Conservation (phyloP, 2,113 vertebrate species). For the Emydocephalus ijimae region DNA sequence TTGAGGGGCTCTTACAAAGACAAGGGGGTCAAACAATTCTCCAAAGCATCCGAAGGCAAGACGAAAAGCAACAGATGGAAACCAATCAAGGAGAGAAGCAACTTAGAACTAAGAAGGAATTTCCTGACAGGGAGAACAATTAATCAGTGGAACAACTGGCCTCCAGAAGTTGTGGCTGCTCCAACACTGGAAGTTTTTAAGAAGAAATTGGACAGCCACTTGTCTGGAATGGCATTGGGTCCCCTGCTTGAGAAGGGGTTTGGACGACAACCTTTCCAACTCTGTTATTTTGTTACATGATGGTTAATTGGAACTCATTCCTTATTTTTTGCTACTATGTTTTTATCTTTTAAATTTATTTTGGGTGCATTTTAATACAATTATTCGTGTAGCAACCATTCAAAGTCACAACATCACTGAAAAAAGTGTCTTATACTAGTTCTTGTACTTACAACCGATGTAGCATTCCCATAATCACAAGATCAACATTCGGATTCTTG, state of each 20-base stretch:
- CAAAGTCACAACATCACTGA: neutral
- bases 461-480: neutral
- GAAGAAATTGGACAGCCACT: neutral
- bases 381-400: neutral
- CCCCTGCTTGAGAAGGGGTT: neutral
- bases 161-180: neutral
- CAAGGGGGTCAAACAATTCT: too few relatives aligned
- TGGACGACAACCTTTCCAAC: neutral
- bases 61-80: too few relatives aligned
- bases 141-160: neutral
- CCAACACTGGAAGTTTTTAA: neutral
- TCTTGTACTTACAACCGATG: accelerated
- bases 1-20: neutral
- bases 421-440: neutral
- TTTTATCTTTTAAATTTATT: neutral
- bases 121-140: neutral
- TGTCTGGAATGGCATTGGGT: neutral
- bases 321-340: neutral
- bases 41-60: too few relatives aligned
- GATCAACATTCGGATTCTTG: neutral
- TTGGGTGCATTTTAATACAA: neutral
- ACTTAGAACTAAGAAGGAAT: neutral
- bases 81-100: neutral
- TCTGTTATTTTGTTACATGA: neutral
- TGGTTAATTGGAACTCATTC: neutral